Percentiles rank a stretch among this genome's conserved stretches.
Conservation (phyloP, 2,888 invertebrate genomes). For the Seladonia tumulorum region DNA sequence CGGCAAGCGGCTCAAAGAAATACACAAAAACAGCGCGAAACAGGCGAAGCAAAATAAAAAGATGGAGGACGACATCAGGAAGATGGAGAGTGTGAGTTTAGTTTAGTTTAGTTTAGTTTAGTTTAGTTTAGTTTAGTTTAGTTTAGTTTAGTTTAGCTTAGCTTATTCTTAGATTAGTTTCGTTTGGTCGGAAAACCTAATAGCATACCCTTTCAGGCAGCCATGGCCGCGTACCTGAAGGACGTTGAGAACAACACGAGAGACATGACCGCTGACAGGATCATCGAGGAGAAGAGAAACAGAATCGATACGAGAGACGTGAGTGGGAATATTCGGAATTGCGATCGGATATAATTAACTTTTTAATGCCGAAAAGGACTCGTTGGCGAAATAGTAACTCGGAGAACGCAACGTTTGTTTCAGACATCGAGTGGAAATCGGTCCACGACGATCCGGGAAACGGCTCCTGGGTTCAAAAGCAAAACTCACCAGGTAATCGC, state of each 20-base stretch:
- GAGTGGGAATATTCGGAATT: not conserved
- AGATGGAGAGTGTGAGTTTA: conserved; percentile 91
- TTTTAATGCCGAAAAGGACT: no score
- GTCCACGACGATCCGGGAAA: conserved; percentile 70
- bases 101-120: not conserved
- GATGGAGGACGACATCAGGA: conserved; percentile 91
- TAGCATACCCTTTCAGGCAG: conserved; percentile 85
- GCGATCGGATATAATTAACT: no score
- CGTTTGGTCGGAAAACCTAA: not conserved
- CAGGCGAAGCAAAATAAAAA: conserved; percentile 92
- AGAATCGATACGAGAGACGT: conserved; percentile 60
- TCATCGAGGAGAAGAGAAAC: conserved; percentile 80
- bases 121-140: no score
- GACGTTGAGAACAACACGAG: conserved; percentile 88
- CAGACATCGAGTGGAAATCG: conserved; percentile 67
- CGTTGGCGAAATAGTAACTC: not conserved
- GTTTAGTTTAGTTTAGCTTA: not conserved
- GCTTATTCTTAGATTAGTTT: no score
- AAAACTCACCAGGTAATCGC: conserved; percentile 50
- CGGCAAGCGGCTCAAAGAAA: conserved; percentile 92
- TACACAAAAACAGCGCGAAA: conserved; percentile 93
- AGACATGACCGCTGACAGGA: conserved; percentile 84
- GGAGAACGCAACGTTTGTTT: not conserved
- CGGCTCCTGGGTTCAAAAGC: conserved; percentile 70
- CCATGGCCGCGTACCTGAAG: conserved; percentile 93